A percentile compares a stretch with the other conserved stretches of the same genome.
These are phyloP conservation scores for Stercorarius parasiticus DNA, from an alignment of 2,113 vertebrate genomes.

Conservation along the genomic window DNA sequence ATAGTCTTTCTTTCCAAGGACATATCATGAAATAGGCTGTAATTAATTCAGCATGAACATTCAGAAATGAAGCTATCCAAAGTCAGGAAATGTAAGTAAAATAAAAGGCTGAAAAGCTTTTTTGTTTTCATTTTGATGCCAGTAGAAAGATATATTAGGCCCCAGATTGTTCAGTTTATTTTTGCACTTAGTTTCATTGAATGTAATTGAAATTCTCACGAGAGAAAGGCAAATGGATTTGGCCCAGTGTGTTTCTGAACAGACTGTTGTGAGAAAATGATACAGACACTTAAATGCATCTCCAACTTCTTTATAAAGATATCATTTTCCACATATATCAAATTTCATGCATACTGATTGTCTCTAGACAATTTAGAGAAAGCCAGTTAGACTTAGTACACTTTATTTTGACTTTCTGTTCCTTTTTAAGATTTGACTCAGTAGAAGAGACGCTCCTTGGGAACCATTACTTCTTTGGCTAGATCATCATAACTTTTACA, in stretches of 20 bases:
- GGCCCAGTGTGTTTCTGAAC: constrained; percentile 14
- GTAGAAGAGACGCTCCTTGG: background rate
- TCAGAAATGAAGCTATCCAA: constrained; percentile 2
- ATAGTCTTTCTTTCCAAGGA: constrained; percentile 1
- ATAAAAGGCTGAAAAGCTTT: constrained; percentile 25
- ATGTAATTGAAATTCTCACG: constrained; percentile 51
- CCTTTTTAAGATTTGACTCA: background rate
- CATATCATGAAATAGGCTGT: background rate
- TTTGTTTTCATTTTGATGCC: constrained; percentile 46
- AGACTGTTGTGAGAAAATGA: constrained; percentile 22
- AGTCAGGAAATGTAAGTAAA: background rate
- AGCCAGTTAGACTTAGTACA: background rate
- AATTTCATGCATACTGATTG: background rate
- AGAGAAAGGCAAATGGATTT: constrained; percentile 58
- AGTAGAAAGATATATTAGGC: constrained; percentile 15
- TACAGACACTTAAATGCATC: constrained; percentile 46
- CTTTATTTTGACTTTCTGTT: constrained; percentile 17
- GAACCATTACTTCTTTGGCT: background rate
- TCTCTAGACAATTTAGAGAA: constrained; percentile 24
- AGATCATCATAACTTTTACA: background rate
- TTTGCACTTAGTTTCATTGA: constrained; percentile 53
- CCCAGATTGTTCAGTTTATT: constrained; percentile 32
- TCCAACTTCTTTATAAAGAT: background rate
- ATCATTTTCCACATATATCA: constrained; percentile 27
- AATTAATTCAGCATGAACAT: constrained; percentile 38